Percentiles rank a stretch among this genome's conserved stretches.
phyloP scores from a whole-genome alignment of 2,888 invertebrate species.

The Orthosia cruda region DNA sequence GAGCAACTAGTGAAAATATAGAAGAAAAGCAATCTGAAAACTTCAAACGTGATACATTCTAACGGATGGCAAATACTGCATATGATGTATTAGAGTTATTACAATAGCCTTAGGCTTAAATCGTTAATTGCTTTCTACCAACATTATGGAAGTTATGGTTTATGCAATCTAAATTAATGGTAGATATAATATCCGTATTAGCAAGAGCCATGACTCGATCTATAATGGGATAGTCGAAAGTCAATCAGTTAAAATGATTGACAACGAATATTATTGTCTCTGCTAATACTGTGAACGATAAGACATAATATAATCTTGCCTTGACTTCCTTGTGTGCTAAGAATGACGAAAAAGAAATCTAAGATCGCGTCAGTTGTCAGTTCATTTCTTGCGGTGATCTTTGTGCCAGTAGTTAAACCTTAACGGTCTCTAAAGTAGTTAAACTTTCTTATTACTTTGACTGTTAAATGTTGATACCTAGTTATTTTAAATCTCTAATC shows the following conservation, averaged over 20 bases:
- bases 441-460: constrained; percentile 34
- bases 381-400: constrained; percentile 9
- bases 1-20: background rate
- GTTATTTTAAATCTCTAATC: constrained; percentile 3
- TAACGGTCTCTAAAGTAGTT: constrained; percentile 10
- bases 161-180: constrained; percentile 47
- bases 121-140: constrained; percentile 32
- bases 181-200: constrained; percentile 46
- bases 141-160: constrained; percentile 39
- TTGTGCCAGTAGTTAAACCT: constrained; percentile 28
- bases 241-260: constrained; percentile 45
- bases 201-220: constrained; percentile 37
- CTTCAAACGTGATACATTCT: background rate
- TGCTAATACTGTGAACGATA: constrained; percentile 25
- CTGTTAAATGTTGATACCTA: constrained; percentile 5
- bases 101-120: constrained; percentile 12
- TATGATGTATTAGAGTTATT: constrained; percentile 5
- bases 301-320: constrained; percentile 10
- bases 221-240: constrained; percentile 38
- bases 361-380: background rate
- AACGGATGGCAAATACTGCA: background rate
- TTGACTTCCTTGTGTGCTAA: constrained; percentile 16
- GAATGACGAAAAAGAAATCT: constrained; percentile 27
- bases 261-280: constrained; percentile 37
- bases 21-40: background rate